Conservation (phyloP, 2,888 invertebrate genomes). For the Serripes groenlandicus region DNA sequence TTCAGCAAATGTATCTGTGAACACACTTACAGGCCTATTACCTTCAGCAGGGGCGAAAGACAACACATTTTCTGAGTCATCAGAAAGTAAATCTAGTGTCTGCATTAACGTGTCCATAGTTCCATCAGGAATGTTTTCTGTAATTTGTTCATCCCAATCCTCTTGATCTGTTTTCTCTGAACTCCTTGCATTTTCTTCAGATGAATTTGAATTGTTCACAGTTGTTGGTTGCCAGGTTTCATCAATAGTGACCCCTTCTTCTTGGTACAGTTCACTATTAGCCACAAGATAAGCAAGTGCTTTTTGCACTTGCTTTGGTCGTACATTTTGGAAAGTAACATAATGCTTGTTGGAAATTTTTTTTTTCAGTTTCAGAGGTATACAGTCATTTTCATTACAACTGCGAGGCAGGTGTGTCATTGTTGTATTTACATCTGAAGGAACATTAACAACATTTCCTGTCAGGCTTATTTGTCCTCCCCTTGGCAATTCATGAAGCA, state of each 20-base stretch:
- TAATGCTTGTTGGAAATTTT: constrained; percentile 29
- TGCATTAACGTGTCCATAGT: constrained; percentile 53
- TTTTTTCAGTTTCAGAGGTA: constrained; percentile 60
- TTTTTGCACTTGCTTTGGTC: constrained; percentile 34
- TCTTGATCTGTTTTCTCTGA: constrained; percentile 31
- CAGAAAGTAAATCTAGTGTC: constrained; percentile 44
- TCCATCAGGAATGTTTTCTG: constrained; percentile 19
- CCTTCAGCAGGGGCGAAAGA: no score
- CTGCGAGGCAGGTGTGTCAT: constrained; percentile 12
- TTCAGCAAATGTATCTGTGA: no score
- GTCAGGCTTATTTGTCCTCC: constrained; percentile 52
- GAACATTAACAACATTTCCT: constrained; percentile 67
- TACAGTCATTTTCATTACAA: constrained; percentile 49
- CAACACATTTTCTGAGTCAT: constrained; percentile 11
- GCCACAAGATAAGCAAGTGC: constrained; percentile 46
- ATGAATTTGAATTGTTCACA: constrained; percentile 1
- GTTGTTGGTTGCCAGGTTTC: constrained; percentile 9
- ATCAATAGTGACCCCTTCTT: constrained; percentile 39
- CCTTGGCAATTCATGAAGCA: constrained; percentile 23
- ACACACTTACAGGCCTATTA: no score
- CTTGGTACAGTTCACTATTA: constrained; percentile 50
- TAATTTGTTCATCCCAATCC: constrained; percentile 28
- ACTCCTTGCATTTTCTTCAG: neutral
- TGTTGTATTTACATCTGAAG: constrained; percentile 57
- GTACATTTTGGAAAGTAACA: constrained; percentile 46